Evolutionary conservation across 2,113 vertebrate species (phyloP).

Genomic region (Arizona elegans): DNA sequence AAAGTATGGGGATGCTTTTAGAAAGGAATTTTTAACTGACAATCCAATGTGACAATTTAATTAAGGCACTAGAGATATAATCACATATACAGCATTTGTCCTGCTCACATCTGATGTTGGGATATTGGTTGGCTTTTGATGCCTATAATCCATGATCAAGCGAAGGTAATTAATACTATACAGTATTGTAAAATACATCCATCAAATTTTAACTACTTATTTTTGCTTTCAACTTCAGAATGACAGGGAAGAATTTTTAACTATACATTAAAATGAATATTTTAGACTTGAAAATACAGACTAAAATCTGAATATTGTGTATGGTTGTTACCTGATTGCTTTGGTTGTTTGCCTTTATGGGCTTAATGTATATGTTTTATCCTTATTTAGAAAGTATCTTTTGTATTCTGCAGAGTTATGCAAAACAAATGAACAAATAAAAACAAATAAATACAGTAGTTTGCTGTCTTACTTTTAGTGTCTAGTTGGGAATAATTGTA

Average conservation of each 20-base stretch:
- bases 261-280: background rate
- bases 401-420: background rate
- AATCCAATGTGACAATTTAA: background rate
- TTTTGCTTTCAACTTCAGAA: background rate
- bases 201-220: background rate
- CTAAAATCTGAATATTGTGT: background rate
- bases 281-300: rapidly evolving
- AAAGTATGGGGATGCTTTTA: background rate
- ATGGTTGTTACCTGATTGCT: background rate
- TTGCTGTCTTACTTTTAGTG: background rate
- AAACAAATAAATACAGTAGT: background rate
- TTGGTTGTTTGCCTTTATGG: background rate
- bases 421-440: background rate
- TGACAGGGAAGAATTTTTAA: background rate
- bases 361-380: background rate
- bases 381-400: background rate
- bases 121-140: background rate
- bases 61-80: background rate
- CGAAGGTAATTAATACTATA: background rate
- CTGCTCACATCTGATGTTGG: background rate
- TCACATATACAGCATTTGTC: background rate
- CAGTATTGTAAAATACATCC: background rate
- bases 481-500: background rate
- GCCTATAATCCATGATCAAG: background rate
- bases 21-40: background rate